Conservation (phyloP, 1,140 invertebrate genomes). For the Cherax quadricarinatus region DNA sequence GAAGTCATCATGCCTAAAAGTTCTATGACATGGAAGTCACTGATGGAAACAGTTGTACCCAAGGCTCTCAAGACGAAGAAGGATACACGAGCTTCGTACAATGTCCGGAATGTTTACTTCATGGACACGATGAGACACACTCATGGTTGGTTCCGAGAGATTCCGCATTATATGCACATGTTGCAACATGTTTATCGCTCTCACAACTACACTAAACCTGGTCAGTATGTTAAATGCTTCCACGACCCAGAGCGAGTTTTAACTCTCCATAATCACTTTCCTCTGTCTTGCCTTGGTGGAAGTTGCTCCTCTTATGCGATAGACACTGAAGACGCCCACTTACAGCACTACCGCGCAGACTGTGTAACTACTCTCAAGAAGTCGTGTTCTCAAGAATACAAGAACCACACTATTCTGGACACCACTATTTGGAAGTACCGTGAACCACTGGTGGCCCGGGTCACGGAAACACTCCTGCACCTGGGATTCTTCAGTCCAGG, state of each 20-base stretch:
- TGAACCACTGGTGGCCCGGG: constrained; percentile 83
- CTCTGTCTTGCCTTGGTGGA: constrained; percentile 89
- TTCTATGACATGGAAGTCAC: constrained; percentile 82
- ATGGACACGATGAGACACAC: constrained; percentile 91
- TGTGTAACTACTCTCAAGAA: constrained; percentile 94
- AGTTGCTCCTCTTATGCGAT: constrained; percentile 91
- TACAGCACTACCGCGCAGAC: constrained; percentile 95
- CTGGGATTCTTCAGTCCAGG: constrained; percentile 60
- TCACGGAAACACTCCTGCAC: constrained; percentile 45
- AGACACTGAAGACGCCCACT: constrained; percentile 87
- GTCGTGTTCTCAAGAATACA: constrained; percentile 86
- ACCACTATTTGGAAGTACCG: constrained; percentile 93
- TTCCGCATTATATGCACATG: constrained; percentile 95
- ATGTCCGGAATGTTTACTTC: constrained; percentile 96
- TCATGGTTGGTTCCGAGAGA: constrained; percentile 89
- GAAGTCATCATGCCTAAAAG: constrained; percentile 93
- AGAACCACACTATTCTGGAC: constrained; percentile 89
- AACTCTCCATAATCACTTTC: constrained; percentile 95
- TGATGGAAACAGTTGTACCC: constrained; percentile 86
- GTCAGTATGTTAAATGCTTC: constrained; percentile 96
- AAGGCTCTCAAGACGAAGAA: constrained; percentile 83
- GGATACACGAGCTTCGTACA: constrained; percentile 89
- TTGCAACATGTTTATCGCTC: constrained; percentile 93
- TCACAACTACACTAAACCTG: constrained; percentile 94
- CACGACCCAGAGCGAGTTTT: constrained; percentile 93